Base-by-base conservation (phyloP, 2,113 vertebrate species). In the Nycticorax nycticorax region DNA sequence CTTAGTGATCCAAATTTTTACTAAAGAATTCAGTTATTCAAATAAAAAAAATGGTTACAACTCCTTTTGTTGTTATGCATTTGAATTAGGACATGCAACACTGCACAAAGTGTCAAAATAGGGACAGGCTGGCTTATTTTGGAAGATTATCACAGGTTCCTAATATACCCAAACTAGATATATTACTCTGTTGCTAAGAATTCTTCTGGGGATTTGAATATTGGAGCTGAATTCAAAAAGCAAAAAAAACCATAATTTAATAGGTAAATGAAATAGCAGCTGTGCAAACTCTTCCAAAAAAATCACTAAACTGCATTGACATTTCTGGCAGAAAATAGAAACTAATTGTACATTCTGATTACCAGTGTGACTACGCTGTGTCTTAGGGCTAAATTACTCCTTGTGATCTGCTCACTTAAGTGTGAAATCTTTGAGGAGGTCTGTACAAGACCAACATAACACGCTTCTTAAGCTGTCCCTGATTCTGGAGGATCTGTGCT, bases 251-350 rank as follows among this genome's bases (percentile, higher is more conserved):
- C 35, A 55, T 43, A 39, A 27, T 57, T 43, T 60, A 72, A 66
- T 14, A 78, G 60, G 52, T 56, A 92, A 92, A 86, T 68, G 12
- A 67, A 75, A 92, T 9, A 68, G 43, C 57, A 94, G 48, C 33
- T 87, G 52, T 71, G 56, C 35, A 85, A 91, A 89, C 47, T 84
- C 68, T 75, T 73, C 4, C 16, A 48, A 86, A 59, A 57, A 88
- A 35, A 24, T 52, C 79, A 72, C 62, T 92, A 56, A 91, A 72
- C 27, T 35, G 43, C 76, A 82, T 1, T 85, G 94, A 87, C 69
- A 68, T 72, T 94, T 92, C 82, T 81, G 33, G 68, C 60, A 95
- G 82, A 93, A 88, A 68, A 84, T 17, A 78, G 91, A 91, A 94
- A 81, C 20, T 89, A 84, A 94, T 72, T 96, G 79, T 47, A 82